Evolutionary conservation across 2,888 invertebrate species (phyloP).

Genomic region (Julus scanicus): DNA sequence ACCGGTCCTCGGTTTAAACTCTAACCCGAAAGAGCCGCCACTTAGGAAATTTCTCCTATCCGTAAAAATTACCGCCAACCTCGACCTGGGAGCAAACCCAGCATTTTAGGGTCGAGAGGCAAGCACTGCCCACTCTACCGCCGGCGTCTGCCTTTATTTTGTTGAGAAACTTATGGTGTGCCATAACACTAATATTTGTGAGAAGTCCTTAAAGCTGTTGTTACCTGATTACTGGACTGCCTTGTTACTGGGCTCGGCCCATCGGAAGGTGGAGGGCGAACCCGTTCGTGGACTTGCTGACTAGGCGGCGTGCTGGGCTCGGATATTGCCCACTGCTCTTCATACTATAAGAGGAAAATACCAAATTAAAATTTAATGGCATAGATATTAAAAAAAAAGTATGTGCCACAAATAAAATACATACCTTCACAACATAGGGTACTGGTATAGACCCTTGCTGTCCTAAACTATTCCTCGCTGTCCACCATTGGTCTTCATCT

Average conservation of each 20-base stretch:
- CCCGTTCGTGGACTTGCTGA: constrained; percentile 42
- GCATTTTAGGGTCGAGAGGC: too few relatives aligned
- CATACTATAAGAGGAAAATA: constrained; percentile 29
- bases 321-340: constrained; percentile 36
- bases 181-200: too few relatives aligned
- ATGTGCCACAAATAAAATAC: not conserved
- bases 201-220: not conserved
- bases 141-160: too few relatives aligned
- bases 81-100: too few relatives aligned
- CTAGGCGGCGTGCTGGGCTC: constrained; percentile 41
- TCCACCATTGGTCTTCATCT: constrained; percentile 99
- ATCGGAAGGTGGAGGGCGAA: not conserved
- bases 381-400: not conserved
- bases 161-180: too few relatives aligned
- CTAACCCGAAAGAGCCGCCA: too few relatives aligned
- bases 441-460: constrained; percentile 94
- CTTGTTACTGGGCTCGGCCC: not conserved
- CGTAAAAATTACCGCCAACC: too few relatives aligned
- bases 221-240: constrained; percentile 44
- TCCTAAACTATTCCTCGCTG: constrained; percentile 88
- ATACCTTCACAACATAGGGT: constrained; percentile 78
- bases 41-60: too few relatives aligned
- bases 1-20: too few relatives aligned
- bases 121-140: too few relatives aligned
- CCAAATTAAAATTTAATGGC: not conserved